Evolutionary conservation across 2,797 vertebrate genomes (phyloP), one percentile per base, ranked within the genome.

Genomic region (Chromobotia macracanthus): DNA sequence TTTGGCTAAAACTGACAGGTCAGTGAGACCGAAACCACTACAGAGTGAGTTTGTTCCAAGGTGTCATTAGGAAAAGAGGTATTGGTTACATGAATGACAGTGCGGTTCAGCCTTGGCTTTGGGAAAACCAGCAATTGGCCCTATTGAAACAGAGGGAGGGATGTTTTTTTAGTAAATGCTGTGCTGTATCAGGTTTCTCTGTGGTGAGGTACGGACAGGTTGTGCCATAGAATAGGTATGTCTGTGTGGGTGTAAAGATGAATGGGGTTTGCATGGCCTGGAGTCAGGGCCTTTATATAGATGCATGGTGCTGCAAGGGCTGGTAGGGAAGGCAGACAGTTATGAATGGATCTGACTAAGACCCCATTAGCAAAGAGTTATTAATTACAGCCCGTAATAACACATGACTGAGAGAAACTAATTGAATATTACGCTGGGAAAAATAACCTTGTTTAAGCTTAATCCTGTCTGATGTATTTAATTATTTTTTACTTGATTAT

Each of bases 351-450:
- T 55, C 75, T 79, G 70, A 82, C 71, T 21, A 64, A 80, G 81
- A 83, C 73, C 80, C 80, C 73, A 84, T 87, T 88, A 86, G 63
- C 51, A 50, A 35, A 58, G 41, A 15, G 60, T 82, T 87, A 87
- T 86, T 85, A 87, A 88, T 87, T 85, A 84, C 28, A 69, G 63
- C 25, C 61, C 81, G 61, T 58, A 79, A 80, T 83, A 85, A 87
- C 77, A 86, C 75, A 87, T 82, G 83, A 85, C 58, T 71, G 75
- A 76, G 77, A 25, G 65, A 64, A 80, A 80, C 46, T 72, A 84
- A 78, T 84, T 83, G 75, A 69, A 58, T 81, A 72, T 79, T 16
- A 55, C 73, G 10, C 11, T 38, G 80, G 25, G 56, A 83, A 75
- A 80, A 80, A 70, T 70, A 82, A 79, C 44, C 35, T 21, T 25